Conservation (phyloP, 1,140 invertebrate species). For the Solenopsis fugax region DNA sequence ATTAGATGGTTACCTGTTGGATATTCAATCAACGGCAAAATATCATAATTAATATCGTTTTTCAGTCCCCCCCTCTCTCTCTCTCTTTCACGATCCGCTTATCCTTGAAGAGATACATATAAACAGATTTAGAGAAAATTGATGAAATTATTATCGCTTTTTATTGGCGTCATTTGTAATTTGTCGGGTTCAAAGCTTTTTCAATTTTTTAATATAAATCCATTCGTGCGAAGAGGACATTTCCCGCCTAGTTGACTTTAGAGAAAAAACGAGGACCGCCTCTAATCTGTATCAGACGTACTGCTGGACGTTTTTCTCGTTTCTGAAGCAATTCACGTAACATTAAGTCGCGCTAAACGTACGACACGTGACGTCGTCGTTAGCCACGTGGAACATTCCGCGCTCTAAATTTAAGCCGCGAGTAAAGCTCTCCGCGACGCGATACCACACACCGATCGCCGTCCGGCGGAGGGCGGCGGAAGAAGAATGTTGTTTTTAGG, state of each 20-base stretch:
- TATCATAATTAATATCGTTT: conserved; percentile 34
- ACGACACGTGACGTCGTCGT: conserved; percentile 23
- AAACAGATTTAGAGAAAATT: conserved; percentile 15
- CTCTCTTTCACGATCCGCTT: not conserved
- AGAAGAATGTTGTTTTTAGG: conserved; percentile 57
- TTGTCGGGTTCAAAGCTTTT: not conserved
- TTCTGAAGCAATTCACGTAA: conserved; percentile 18
- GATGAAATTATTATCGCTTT: conserved; percentile 7
- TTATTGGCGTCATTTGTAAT: not conserved
- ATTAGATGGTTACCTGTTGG: conserved; percentile 28
- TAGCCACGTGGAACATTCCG: conserved; percentile 35
- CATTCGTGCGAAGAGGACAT: not conserved
- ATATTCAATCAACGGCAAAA: conserved; percentile 40
- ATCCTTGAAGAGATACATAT: not conserved
- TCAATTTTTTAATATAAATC: not conserved
- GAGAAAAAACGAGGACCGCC: not conserved
- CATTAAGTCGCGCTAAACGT: conserved; percentile 48
- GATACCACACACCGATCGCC: conserved; percentile 19
- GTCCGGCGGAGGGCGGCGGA: not conserved
- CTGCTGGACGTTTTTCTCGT: not conserved
- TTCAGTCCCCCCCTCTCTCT: not conserved
- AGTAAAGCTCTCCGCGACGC: conserved; percentile 30
- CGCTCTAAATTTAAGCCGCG: conserved; percentile 55
- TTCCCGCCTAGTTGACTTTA: not conserved
- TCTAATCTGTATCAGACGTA: not conserved